Evolutionary conservation across 2,888 invertebrate genomes (phyloP).

Genomic region (Trichacis sp.): DNA sequence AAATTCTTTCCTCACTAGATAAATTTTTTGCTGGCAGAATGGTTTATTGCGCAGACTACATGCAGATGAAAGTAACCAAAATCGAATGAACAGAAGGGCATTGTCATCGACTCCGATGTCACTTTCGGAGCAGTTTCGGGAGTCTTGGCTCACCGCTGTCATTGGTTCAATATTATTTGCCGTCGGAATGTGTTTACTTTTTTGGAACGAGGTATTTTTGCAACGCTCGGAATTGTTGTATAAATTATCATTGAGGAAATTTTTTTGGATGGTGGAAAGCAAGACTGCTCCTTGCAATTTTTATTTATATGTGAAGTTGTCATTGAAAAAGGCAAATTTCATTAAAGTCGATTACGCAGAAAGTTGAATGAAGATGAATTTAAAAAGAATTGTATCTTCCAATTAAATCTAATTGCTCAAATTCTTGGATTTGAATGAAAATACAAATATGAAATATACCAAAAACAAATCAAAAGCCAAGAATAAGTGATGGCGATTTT

Average conservation of each 20-base stretch:
- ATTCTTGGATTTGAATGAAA: too few species aligned
- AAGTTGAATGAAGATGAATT: too few species aligned
- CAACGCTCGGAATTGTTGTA: neutral
- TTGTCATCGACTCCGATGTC: conserved; percentile 51
- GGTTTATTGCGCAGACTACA: conserved; percentile 47
- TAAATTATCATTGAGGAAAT: neutral
- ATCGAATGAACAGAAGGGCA: conserved; percentile 43
- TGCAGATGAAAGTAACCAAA: conserved; percentile 43
- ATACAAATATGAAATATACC: too few species aligned
- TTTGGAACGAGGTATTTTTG: conserved; percentile 85
- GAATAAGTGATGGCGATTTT: too few species aligned
- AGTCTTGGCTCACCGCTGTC: conserved; percentile 80
- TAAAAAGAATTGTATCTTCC: too few species aligned
- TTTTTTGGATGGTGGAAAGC: neutral
- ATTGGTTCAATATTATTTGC: conserved; percentile 77
- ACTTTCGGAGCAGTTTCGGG: conserved; percentile 73
- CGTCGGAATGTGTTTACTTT: conserved; percentile 78
- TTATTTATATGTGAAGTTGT: too few species aligned
- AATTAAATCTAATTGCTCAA: too few species aligned
- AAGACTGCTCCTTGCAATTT: neutral
- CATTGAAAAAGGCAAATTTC: too few species aligned
- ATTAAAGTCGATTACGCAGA: too few species aligned
- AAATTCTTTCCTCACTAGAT: too few species aligned
- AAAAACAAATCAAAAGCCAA: too few species aligned
- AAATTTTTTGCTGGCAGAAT: conserved; percentile 44